phyloP scores from a whole-genome alignment of 2,888 invertebrate genomes.

The Cephalotes varians region DNA sequence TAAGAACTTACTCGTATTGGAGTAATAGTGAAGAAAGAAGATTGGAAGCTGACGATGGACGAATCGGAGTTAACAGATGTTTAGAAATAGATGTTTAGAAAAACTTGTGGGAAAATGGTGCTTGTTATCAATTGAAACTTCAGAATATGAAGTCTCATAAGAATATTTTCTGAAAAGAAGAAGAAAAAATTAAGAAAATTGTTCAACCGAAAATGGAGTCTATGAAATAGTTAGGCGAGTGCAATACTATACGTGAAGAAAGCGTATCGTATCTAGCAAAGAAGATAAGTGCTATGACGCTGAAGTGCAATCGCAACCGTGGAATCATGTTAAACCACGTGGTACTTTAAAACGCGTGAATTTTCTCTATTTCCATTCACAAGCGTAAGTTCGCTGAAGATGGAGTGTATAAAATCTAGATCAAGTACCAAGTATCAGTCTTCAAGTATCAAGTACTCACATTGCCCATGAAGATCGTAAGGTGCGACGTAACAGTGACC shows the following conservation, averaged over 20 bases:
- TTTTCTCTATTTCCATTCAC: conserved; percentile 15
- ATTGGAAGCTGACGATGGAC: conserved; percentile 17
- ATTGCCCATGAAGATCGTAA: conserved; percentile 27
- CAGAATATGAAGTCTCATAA: conserved; percentile 9
- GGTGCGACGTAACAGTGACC: conserved; percentile 52
- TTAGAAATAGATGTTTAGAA: conserved; percentile 58
- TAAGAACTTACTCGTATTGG: neutral
- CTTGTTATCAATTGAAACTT: conserved; percentile 27
- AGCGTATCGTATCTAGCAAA: neutral
- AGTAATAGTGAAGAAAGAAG: conserved; percentile 7
- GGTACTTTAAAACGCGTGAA: conserved; percentile 31
- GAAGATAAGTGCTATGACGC: conserved; percentile 26
- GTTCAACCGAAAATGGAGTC: neutral
- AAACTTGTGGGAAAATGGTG: conserved; percentile 25
- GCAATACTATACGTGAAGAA: neutral
- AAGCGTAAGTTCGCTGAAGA: conserved; percentile 16
- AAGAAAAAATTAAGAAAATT: conserved; percentile 31
- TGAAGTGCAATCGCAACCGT: conserved; percentile 51
- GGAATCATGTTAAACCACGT: conserved; percentile 25
- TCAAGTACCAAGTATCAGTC: neutral
- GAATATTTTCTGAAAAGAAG: conserved; percentile 10
- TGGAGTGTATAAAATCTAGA: conserved; percentile 28
- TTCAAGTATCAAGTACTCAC: conserved; percentile 10
- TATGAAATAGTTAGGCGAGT: neutral
- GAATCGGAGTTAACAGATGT: conserved; percentile 58